Conservation (phyloP, 2,888 invertebrate species). For the Agrotis segetum region DNA sequence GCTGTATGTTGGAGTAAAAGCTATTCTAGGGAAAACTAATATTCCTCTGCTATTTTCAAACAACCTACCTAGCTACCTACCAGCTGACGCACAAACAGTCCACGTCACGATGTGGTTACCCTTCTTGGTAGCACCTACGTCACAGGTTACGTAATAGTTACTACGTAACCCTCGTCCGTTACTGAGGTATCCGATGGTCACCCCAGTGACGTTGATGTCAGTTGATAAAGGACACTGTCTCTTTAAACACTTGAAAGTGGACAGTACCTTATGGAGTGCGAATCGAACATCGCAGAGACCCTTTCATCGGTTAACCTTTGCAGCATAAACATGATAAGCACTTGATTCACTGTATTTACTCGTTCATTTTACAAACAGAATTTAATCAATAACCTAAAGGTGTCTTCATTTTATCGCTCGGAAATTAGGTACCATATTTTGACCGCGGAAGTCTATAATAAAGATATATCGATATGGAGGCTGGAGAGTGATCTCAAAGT, state of each 20-base stretch:
- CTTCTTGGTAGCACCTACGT: no score
- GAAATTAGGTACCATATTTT: slow-evolving; percentile 15
- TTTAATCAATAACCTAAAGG: slow-evolving; percentile 8
- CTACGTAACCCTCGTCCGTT: no score
- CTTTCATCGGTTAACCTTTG: slow-evolving; percentile 19
- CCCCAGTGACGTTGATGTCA: no score
- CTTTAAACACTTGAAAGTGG: neutral
- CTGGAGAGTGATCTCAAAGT: neutral
- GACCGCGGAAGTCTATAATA: slow-evolving; percentile 23
- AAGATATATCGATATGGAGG: slow-evolving; percentile 18
- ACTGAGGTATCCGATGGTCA: no score
- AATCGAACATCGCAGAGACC: slow-evolving; percentile 5
- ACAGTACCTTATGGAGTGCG: slow-evolving; percentile 1
- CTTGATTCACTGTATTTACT: slow-evolving; percentile 15
- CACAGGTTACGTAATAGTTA: no score
- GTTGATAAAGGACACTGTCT: neutral
- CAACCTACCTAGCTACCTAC: no score
- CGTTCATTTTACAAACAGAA: slow-evolving; percentile 10
- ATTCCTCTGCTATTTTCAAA: no score
- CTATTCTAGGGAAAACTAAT: no score
- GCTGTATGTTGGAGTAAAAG: no score
- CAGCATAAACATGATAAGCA: slow-evolving; percentile 23
- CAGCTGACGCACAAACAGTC: no score
- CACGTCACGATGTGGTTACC: no score
- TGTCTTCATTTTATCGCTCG: slow-evolving; percentile 25